Evolutionary conservation across 2,113 vertebrate species (phyloP).

Genomic region (Silurus asotus): DNA sequence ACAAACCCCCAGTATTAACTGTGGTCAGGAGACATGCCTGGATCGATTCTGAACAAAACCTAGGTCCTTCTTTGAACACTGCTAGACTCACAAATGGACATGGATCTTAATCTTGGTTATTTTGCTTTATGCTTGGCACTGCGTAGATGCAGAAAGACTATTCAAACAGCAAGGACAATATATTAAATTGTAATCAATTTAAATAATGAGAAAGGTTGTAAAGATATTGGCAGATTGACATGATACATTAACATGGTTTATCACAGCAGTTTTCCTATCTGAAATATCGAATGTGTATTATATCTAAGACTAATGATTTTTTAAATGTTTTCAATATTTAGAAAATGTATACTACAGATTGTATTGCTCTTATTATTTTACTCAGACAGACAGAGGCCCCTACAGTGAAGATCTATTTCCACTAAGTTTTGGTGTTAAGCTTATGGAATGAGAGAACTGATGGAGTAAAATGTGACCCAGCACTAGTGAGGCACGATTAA

Average conservation of each 20-base stretch:
- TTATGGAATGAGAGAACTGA: background rate
- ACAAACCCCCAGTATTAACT: slow-evolving; percentile 64
- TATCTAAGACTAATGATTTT: background rate
- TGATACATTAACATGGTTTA: background rate
- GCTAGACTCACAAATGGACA: slow-evolving; percentile 36
- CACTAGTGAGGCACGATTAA: slow-evolving; percentile 60
- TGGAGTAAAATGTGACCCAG: slow-evolving; percentile 41
- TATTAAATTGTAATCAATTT: background rate
- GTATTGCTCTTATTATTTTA: background rate
- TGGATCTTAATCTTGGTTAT: slow-evolving; percentile 17
- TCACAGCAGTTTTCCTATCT: background rate
- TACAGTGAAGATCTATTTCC: background rate
- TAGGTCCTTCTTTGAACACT: slow-evolving; percentile 34
- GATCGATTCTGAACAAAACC: slow-evolving; percentile 49
- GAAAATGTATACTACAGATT: slow-evolving; percentile 9
- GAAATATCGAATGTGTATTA: background rate
- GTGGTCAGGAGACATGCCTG: slow-evolving; percentile 40
- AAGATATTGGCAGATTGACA: background rate
- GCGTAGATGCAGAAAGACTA: background rate
- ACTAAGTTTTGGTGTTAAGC: background rate
- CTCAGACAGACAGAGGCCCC: background rate
- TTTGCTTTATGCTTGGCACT: background rate
- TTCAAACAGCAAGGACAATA: background rate
- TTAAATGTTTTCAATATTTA: background rate
- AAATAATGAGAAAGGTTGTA: background rate